phyloP scores from a whole-genome alignment of 2,113 vertebrate genomes.

The Ariopsis seemanni region DNA sequence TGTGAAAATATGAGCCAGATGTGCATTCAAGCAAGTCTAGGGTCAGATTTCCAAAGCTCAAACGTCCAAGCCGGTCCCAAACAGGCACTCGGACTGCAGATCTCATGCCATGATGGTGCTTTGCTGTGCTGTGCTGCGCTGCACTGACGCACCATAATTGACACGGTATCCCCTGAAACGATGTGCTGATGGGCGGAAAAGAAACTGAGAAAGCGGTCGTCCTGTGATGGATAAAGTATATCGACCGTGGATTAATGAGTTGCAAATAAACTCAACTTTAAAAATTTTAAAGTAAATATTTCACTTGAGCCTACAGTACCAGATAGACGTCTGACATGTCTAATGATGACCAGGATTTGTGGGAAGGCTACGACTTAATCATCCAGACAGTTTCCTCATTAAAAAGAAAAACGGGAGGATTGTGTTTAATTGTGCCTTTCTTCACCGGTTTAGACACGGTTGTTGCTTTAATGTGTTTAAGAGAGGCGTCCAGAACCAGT shows the following conservation, averaged over 20 bases:
- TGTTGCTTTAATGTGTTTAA: background rate
- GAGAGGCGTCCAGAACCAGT: background rate
- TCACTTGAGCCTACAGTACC: background rate
- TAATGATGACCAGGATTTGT: background rate
- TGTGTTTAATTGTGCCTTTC: background rate
- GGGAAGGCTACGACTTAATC: background rate
- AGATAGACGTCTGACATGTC: background rate
- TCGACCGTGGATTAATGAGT: background rate
- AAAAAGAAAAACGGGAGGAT: background rate
- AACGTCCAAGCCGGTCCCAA: background rate
- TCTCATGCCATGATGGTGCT: background rate
- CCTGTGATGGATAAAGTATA: background rate
- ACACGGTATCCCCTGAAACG: background rate
- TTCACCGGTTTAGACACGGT: background rate
- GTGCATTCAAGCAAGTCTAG: background rate
- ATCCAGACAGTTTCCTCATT: background rate
- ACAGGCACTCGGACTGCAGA: background rate
- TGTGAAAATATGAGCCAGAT: constrained; percentile 9
- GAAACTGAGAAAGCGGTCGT: background rate
- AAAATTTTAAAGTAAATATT: too few relatives aligned
- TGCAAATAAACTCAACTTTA: background rate
- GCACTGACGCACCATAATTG: background rate
- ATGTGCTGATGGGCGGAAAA: background rate
- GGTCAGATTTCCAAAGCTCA: background rate
- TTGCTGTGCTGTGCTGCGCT: background rate